phyloP scores from a whole-genome alignment of 2,797 vertebrate species.

The Glossophaga mutica region DNA sequence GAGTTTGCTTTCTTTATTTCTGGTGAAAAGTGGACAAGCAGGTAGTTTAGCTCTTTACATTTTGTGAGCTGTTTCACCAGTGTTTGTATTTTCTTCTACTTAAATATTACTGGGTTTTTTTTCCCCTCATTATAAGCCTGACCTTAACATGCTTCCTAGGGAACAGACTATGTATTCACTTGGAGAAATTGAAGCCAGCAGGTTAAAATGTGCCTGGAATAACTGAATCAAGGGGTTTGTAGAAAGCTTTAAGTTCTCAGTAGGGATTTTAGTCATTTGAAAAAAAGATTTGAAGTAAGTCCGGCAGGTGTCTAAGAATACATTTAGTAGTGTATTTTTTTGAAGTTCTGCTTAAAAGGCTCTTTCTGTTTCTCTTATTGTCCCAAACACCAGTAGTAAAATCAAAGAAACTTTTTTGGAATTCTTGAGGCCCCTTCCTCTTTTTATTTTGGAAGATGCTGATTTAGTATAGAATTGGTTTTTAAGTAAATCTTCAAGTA shows the following conservation, averaged over 20 bases:
- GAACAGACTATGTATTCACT: background rate
- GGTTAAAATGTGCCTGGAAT: slow-evolving; percentile 42
- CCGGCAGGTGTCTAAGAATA: slow-evolving; percentile 59
- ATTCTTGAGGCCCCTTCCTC: background rate
- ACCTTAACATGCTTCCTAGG: slow-evolving; percentile 7
- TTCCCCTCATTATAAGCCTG: background rate
- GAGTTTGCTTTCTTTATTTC: background rate
- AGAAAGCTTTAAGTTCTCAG: slow-evolving; percentile 59
- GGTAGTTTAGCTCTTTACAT: background rate
- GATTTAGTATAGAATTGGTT: background rate
- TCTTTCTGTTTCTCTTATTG: background rate
- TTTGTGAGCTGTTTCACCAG: background rate
- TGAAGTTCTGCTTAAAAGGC: slow-evolving; percentile 23
- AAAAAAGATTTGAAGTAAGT: slow-evolving; percentile 36
- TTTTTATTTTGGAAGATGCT: background rate
- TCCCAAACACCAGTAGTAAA: slow-evolving; percentile 26
- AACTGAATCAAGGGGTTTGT: slow-evolving; percentile 44
- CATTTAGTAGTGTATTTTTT: background rate
- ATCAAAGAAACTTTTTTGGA: background rate
- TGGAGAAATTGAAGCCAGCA: slow-evolving; percentile 48
- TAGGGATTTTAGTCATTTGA: slow-evolving; percentile 51
- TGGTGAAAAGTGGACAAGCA: background rate
- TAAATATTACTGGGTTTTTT: background rate
- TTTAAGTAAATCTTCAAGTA: background rate
- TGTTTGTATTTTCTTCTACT: slow-evolving; percentile 40